Base-by-base conservation (phyloP, 1,140 invertebrate species). In the Hormaphis cornu region DNA sequence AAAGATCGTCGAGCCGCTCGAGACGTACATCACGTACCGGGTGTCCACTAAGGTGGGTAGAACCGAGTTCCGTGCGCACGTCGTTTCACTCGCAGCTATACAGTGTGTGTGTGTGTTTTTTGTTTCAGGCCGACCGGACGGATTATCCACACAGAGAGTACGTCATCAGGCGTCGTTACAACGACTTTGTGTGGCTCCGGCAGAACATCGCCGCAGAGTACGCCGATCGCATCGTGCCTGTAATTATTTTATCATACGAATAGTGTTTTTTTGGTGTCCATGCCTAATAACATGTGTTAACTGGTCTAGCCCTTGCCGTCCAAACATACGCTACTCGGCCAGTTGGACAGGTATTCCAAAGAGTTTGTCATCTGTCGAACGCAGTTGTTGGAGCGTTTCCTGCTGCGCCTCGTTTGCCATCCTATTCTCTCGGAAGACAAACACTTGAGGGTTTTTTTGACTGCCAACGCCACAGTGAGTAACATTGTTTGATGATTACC, bases 101-200 rank as follows among this genome's bases (percentile, higher is more conserved):
- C n/a, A n/a, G n/a, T 50, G 24, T 54, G 22, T 14, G 8, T 69
- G 30, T 48, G 10, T 35, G 33, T 50, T 59, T 71, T 40, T 71
- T 75, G 72, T 75, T 74, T 8, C 74, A 86, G 84, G 84, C 84
- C 7, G 83, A 84, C 14, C 80, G 87, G 72, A 80, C 83, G 74
- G 86, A 88, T 74, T 87, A 83, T 78, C 81, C 83, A 46, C 81
- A 84, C 71, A 82, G 79, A 59, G 87, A 89, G 74, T 89, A 86
- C 75, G 75, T 84, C 66, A 87, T 89, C 24, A 77, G 86, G 35
- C 79, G 87, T 71, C 79, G 87, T 63, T 89, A 89, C 76, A 89
- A 88, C 79, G 88, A 90, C 75, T 90, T 90, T 74, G 77, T 87
- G 54, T 89, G 87, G 87, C 73, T 89, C 3, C 77, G 86, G 71